These are phyloP conservation scores for Entomobrya proxima DNA, from an alignment of 2,888 invertebrate genomes.

Conservation along the genomic window DNA sequence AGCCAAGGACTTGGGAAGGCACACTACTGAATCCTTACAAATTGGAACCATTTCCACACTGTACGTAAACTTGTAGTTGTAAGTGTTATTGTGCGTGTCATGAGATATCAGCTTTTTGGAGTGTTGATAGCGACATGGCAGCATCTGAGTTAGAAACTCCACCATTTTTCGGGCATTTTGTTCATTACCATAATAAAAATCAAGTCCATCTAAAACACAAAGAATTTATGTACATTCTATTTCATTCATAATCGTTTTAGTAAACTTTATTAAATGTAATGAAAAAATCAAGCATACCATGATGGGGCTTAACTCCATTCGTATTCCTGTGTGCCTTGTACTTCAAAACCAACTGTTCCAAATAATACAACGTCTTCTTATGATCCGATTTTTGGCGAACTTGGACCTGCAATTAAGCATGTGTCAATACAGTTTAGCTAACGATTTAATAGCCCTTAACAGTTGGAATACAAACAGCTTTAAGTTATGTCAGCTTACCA, in stretches of 20 bases:
- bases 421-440: not conserved
- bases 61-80: constrained; percentile 96
- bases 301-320: constrained; percentile 89
- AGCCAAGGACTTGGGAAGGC: constrained; percentile 90
- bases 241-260: no score
- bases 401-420: constrained; percentile 83
- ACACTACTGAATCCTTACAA: constrained; percentile 95
- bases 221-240: constrained; percentile 28
- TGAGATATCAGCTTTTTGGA: constrained; percentile 98
- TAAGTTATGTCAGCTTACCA: constrained; percentile 78
- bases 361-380: constrained; percentile 97
- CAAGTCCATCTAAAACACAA: constrained; percentile 87
- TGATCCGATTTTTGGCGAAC: constrained; percentile 91
- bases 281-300: no score
- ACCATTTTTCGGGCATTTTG: constrained; percentile 95
- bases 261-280: no score
- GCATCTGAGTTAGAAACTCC: constrained; percentile 91
- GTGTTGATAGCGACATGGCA: constrained; percentile 91
- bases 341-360: constrained; percentile 97
- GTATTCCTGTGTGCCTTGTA: constrained; percentile 94
- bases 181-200: constrained; percentile 94
- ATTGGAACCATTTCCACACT: constrained; percentile 97
- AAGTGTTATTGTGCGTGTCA: constrained; percentile 96
- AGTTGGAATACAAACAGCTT: not conserved
- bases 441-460: not conserved